Evolutionary conservation across 1,140 invertebrate genomes (phyloP).

Genomic region (Lycorma delicatula): DNA sequence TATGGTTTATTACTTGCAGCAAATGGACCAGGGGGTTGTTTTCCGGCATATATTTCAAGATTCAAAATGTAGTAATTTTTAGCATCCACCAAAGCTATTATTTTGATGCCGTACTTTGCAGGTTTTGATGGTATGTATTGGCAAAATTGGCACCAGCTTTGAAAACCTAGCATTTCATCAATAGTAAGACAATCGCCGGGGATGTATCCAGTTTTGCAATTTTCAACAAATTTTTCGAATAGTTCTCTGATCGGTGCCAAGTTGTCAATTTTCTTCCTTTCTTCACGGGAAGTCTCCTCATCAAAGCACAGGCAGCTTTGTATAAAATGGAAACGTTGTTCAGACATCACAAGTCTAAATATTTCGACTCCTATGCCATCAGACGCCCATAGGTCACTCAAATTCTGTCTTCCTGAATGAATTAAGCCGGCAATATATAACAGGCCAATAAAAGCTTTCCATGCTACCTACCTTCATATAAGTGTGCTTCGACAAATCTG

Average conservation of each 20-base stretch:
- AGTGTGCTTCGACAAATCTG: too few relatives aligned
- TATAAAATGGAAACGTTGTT: conserved; percentile 10
- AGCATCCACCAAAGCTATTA: conserved; percentile 28
- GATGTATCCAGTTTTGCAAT: conserved; percentile 26
- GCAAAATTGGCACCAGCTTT: conserved; percentile 34
- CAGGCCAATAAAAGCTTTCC: conserved; percentile 17
- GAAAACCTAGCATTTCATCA: conserved; percentile 36
- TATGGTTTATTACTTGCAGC: conserved; percentile 12
- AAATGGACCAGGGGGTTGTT: conserved; percentile 14
- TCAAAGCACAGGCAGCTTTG: conserved; percentile 31
- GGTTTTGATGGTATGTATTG: conserved; percentile 41
- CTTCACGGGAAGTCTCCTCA: conserved; percentile 27
- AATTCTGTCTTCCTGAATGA: conserved; percentile 10
- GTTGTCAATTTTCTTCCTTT: conserved; percentile 22
- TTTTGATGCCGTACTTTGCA: conserved; percentile 38
- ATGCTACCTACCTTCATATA: too few relatives aligned
- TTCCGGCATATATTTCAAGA: conserved; percentile 29
- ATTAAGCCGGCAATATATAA: conserved; percentile 16
- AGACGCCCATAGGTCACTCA: conserved; percentile 14
- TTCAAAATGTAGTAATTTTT: conserved; percentile 28
- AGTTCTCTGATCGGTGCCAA: conserved; percentile 25
- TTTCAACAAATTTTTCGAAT: conserved; percentile 24
- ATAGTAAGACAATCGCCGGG: conserved; percentile 24
- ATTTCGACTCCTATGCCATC: conserved; percentile 18
- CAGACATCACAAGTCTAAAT: conserved; percentile 11